A percentile compares a stretch with the other conserved stretches of the same genome.
These are phyloP conservation scores for Lagria hirta DNA, from an alignment of 2,888 invertebrate genomes.

Conservation along the genomic window DNA sequence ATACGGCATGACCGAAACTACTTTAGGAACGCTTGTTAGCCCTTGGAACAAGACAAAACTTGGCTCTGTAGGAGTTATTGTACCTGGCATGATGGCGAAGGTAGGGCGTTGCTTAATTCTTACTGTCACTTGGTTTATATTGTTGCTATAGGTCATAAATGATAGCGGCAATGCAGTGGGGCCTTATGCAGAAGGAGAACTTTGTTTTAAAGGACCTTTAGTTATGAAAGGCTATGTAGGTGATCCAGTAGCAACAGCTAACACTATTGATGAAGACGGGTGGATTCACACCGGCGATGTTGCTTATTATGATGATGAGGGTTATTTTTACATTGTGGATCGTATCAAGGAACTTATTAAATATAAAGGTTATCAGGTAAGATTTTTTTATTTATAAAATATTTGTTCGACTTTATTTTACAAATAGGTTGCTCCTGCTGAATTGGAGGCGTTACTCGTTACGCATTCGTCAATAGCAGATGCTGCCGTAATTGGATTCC, in stretches of 20 bases:
- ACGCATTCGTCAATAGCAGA: constrained; percentile 73
- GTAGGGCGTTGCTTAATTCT: too few relatives aligned
- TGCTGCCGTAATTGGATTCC: constrained; percentile 79
- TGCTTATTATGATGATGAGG: constrained; percentile 78
- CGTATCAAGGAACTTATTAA: constrained; percentile 90
- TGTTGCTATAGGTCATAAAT: constrained; percentile 57
- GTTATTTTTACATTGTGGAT: constrained; percentile 82
- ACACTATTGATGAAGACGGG: constrained; percentile 72
- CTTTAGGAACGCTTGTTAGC: constrained; percentile 60
- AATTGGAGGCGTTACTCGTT: constrained; percentile 78
- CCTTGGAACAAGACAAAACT: constrained; percentile 52
- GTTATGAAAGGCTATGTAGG: constrained; percentile 77
- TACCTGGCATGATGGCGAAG: constrained; percentile 68
- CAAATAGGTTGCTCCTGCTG: constrained; percentile 76
- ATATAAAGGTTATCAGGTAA: constrained; percentile 83
- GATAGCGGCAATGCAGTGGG: constrained; percentile 66
- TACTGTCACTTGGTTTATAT: background rate
- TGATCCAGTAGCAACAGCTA: constrained; percentile 66
- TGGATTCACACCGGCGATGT: constrained; percentile 83
- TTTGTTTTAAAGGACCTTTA: constrained; percentile 78
- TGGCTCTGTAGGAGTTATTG: constrained; percentile 69
- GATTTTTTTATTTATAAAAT: background rate
- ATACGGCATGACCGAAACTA: constrained; percentile 81
- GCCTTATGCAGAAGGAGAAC: constrained; percentile 72
- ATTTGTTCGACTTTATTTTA: constrained; percentile 19